These are phyloP conservation scores for Eupristina koningsbergeri DNA, from an alignment of 1,140 invertebrate species.

Conservation along the genomic window DNA sequence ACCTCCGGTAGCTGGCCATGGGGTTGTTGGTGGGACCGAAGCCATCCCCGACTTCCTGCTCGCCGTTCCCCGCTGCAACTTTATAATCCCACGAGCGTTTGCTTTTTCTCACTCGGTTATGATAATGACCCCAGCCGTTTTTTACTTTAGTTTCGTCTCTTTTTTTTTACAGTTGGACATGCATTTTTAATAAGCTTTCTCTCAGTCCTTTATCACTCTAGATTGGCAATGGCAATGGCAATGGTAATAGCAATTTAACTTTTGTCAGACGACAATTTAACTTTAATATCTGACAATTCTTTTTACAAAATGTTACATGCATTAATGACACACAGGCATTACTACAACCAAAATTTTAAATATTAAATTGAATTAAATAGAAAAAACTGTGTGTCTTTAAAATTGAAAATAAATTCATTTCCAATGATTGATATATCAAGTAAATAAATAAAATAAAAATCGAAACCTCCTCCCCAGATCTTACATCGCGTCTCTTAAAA, in stretches of 20 bases:
- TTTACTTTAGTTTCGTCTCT: neutral
- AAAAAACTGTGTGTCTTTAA: neutral
- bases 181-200: neutral
- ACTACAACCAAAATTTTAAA: neutral
- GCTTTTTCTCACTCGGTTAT: slow-evolving; percentile 56
- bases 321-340: slow-evolving; percentile 9
- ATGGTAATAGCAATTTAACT: neutral
- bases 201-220: too few relatives aligned
- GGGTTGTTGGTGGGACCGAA: slow-evolving; percentile 57
- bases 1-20: slow-evolving; percentile 65
- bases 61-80: slow-evolving; percentile 61
- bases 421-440: neutral
- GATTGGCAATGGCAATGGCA: too few relatives aligned
- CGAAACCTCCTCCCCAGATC: slow-evolving; percentile 30
- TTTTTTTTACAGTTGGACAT: slow-evolving; percentile 7
- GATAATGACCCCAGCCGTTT: neutral
- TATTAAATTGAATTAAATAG: too few relatives aligned
- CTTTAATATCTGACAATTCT: neutral
- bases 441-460: slow-evolving; percentile 1
- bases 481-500: neutral
- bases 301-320: slow-evolving; percentile 22
- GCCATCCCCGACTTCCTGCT: slow-evolving; percentile 52
- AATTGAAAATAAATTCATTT: neutral
- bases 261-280: neutral
- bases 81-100: slow-evolving; percentile 63